Evolutionary conservation across 2,113 vertebrate species (phyloP).

Genomic region (Cyanistes caeruleus): DNA sequence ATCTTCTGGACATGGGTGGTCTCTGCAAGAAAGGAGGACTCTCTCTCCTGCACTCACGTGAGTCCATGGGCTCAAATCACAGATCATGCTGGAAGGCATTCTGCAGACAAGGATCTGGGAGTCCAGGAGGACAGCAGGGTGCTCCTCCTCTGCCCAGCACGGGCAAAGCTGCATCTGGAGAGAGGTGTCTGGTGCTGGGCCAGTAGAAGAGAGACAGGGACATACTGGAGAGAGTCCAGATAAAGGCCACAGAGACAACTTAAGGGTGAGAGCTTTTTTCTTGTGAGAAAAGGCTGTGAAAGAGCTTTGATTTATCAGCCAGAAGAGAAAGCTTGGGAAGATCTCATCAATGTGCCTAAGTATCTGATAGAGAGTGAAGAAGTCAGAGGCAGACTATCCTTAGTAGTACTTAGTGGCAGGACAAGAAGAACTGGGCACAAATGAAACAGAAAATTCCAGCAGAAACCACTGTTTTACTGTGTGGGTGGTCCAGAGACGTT

Average conservation of each 20-base stretch:
- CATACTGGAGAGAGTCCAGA: neutral
- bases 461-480: neutral
- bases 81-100: neutral
- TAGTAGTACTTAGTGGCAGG: neutral
- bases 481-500: neutral
- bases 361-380: neutral
- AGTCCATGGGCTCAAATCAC: neutral
- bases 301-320: neutral
- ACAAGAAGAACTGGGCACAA: neutral
- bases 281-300: neutral
- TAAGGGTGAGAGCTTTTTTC: neutral
- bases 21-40: neutral
- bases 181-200: neutral
- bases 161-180: neutral
- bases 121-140: neutral
- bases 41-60: accelerated
- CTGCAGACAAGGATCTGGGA: neutral
- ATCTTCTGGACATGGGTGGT: neutral
- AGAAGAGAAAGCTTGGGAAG: neutral
- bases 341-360: neutral
- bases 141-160: neutral
- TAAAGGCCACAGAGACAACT: neutral
- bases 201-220: neutral
- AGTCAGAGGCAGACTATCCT: neutral
- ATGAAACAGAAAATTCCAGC: neutral